Base-by-base conservation (phyloP, 2,797 vertebrate species). In the Mycteria americana region DNA sequence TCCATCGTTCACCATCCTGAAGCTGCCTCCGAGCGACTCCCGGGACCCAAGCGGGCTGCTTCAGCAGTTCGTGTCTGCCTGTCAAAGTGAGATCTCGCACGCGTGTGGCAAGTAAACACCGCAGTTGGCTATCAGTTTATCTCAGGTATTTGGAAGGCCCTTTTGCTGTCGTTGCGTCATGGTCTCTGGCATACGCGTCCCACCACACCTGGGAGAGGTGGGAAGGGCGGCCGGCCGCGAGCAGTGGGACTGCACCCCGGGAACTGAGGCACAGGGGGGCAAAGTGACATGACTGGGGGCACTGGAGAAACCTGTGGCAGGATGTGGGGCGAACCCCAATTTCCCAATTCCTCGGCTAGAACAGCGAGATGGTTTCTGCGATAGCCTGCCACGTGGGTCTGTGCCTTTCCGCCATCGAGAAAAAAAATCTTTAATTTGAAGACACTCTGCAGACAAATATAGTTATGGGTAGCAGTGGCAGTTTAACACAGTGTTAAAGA, bases 41-140 rank as follows among this genome's bases (percentile, higher is more conserved):
- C 0, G 0, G 39, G n/a, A 46, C 30, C 8, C 2, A 0, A 46
- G 37, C 1, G 0, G 27, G 62, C 43, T 51, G 41, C 30, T 60
- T 45, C 85, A 33, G 50, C 41, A 12, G 30, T 6, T 56, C 3
- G 0, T 7, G 14, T 76, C 76, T 65, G 69, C 50, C 27, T 27
- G 5, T 60, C 7, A 33, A 59, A 82, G 54, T 18, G 64, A 76
- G 51, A 67, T 63, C 24, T 82, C 21, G 7, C 89, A 8, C 5
- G 41, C 2, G 3, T 3, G 1, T 0, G 6, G 81, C 51, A 14
- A 87, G 30, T 30, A 23, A 33, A 33, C 30, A 3, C 4, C 3
- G 3, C 56, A 28, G 30, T 2, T 35, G 50, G 18, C 50, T 67
- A 2, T 53, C 33, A 57, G 16, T 21, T 85, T 46, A 8, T 56